Base-by-base conservation (phyloP, 1,140 invertebrate species). In the Drosophila kanapiae region DNA sequence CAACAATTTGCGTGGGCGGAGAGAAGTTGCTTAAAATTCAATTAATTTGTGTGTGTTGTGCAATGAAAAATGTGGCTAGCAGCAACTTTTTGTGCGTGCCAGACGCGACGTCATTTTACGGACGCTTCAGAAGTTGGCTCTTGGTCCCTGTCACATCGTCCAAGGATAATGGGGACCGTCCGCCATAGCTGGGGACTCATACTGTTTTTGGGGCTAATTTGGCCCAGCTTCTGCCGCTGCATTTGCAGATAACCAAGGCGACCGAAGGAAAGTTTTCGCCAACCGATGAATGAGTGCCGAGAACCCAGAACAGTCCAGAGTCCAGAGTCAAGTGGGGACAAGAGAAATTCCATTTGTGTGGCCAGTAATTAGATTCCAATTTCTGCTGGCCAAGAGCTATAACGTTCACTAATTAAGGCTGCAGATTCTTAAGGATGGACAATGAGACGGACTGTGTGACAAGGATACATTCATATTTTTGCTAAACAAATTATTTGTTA, bases 11-110 rank as follows among this genome's bases (percentile, higher is more conserved):
- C 23, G 61, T 43, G 75, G 72, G 37, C 57, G 48, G 63, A 54
- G 74, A 40, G 51, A 90, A 88, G 80, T 90, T 88, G 69, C 85
- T 84, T 81, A 75, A 88, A 87, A 88, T 88, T 88, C 72, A 88
- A 88, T 88, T 88, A 84, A 88, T 88, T 90, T 84, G 85, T 90
- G 49, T 87, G 80, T 75, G 69, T 72, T 72, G 69, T 82, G 82
- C 74, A 81, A 81, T 72, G 68, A 74, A 82, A 85, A 86, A 82
- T 85, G 75, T 64, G 63, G 63, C 65, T 62, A 47, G 18, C 62
- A 71, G 65, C 65, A 88, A 88, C 78, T 88, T 88, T 78, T 38
- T 68, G 74, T 81, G 84, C 85, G 72, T 87, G 72, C 61, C 71
- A 65, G 72, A 69, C 70, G 51, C 57, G 59, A 51, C 54, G 58